Evolutionary conservation across 64 coral and sea anemone genomes (phyloP), one percentile per base, ranked within the genome.

Genomic region (Hydrozoanthus tunicans): DNA sequence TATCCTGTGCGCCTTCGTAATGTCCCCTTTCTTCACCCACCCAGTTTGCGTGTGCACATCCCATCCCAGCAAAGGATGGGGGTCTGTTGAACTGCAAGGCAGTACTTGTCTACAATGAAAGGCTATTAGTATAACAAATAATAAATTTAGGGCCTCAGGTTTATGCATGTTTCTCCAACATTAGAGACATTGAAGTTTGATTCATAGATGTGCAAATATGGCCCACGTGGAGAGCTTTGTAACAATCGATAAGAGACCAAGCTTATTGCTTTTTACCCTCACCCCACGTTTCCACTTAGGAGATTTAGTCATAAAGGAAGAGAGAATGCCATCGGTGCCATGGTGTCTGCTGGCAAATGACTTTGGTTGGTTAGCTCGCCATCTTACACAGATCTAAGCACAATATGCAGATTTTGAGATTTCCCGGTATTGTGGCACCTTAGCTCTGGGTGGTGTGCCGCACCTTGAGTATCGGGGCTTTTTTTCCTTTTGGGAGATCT

Each of bases 211-310:
- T 77, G 79, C 92, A 96, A 94, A 96, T 91, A 96, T 88, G 92
- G 53, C 81, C 83, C 95, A 91, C 93, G 95, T 94, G 92, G 80
- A 65, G 64, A 92, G 78, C 68, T 55, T 81, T 64, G 69, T 64
- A 80, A 91, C 83, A 94, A 84, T 92, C 79, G 91, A 96, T 93
- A 96, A 94, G 89, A 74, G 70, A 59, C 68, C 26, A 93, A 82
- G 55, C 73, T 89, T 90, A 72, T 93, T 23, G 76, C 76, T 79
- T 79, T 90, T 68, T 78, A 26, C 13, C 15, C 64, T 64, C 20
- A 43, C 69, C 89, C 78, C 95, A 96, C 95, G 91, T 92, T 96
- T 96, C 25, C 95, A 92, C 95, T 96, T 96, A 96, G 92, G 95
- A 94, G 81, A 96, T 90, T 53, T 25, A 62, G 53, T 60, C 70